These are phyloP conservation scores for Lepilemur ruficaudatus DNA, from an alignment of 2,797 vertebrate genomes.

Conservation along the genomic window DNA sequence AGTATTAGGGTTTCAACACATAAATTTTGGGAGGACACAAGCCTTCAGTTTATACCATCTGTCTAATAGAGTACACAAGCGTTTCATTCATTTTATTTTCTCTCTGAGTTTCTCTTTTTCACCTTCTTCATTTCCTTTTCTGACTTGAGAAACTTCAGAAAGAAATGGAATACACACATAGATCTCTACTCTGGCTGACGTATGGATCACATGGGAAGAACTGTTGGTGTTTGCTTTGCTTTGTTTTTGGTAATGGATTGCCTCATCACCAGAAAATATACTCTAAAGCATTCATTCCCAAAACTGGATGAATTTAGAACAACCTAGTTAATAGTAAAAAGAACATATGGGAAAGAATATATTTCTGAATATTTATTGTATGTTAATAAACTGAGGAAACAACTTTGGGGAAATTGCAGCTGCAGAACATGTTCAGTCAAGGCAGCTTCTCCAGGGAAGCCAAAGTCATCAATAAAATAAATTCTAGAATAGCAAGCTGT, in stretches of 20 bases:
- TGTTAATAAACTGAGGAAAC: background rate
- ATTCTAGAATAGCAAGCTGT: background rate
- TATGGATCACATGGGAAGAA: background rate
- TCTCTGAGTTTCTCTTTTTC: background rate
- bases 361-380: background rate
- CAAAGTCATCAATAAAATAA: background rate
- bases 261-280: background rate
- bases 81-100: background rate
- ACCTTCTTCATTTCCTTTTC: background rate
- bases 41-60: background rate
- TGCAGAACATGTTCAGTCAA: background rate
- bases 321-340: background rate
- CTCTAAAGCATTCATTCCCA: background rate
- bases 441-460: background rate
- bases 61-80: background rate
- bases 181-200: background rate
- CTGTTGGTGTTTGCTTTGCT: background rate
- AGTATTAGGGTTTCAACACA: background rate
- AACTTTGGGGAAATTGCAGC: background rate
- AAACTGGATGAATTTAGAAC: background rate
- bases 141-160: background rate
- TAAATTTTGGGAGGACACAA: background rate
- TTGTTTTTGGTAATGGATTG: background rate
- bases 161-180: background rate
- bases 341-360: background rate